Conservation (phyloP, 2,797 vertebrate genomes). For the Protosalanx chinensis region DNA sequence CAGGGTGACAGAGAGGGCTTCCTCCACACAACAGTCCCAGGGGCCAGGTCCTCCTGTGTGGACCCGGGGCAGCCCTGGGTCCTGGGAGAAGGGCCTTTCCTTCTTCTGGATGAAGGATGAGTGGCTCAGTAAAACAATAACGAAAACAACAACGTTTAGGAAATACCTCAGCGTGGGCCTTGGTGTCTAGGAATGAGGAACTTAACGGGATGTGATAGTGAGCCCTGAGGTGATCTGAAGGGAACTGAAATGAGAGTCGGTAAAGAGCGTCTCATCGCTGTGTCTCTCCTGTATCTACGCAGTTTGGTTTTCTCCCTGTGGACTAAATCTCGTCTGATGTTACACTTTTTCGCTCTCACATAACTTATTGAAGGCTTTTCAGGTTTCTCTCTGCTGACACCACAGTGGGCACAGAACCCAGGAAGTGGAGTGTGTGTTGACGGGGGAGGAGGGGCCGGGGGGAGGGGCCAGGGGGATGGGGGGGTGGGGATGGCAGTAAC, state of each 20-base stretch:
- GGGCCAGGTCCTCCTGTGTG: conserved; percentile 1
- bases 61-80: background rate
- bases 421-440: background rate
- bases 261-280: background rate
- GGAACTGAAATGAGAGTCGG: background rate
- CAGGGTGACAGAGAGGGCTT: conserved; percentile 33
- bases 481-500: background rate
- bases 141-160: background rate
- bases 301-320: background rate
- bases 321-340: background rate
- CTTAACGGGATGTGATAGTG: too few species aligned
- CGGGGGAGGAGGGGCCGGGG: too few species aligned
- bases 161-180: background rate
- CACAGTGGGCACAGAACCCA: background rate
- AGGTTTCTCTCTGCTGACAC: background rate
- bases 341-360: background rate
- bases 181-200: too few species aligned
- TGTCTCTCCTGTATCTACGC: background rate
- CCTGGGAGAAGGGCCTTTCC: background rate
- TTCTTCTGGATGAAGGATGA: background rate
- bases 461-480: too few species aligned
- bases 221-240: too few species aligned
- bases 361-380: background rate
- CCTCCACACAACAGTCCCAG: conserved; percentile 21
- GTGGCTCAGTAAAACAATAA: background rate